Evolutionary conservation across 1,140 invertebrate species (phyloP), one percentile per base, ranked within the genome.

Genomic region (Ruditapes philippinarum): DNA sequence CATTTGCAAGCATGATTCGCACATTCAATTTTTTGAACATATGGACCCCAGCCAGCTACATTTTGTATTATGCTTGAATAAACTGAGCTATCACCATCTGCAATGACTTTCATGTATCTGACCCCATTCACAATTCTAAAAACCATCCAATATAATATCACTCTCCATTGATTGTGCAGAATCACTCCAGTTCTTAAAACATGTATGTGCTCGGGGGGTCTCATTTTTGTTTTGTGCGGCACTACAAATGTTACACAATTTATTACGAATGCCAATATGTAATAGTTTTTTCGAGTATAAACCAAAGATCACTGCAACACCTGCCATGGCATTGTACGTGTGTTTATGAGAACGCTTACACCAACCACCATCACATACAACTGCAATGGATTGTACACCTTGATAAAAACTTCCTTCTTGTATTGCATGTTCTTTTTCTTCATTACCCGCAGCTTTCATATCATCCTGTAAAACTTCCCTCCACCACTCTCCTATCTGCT

Each of bases 91-190:
- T 96, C 96, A 17, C 95, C 95, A 91, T 96, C 96, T 11, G 82
- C 82, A 51, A 73, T 83, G 4, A 83, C 38, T 54, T 40, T 31
- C 65, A 54, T 73, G 49, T 96, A 96, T 42, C 95, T 95, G 9
- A 96, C 22, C 3, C 92, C 91, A 91, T 14, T 95, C 57, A 80
- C 94, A 95, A 14, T 73, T n/a, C 51, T 92, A 89, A 91, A 96
- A 96, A 38, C 94, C 94, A 89, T 96, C 94, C 1, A 94, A 5
- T 38, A 96, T 93, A 25, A 94, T 94, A 57, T 95, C 92, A 28
- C 92, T 80, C 90, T 96, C 96, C 96, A 96, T 96, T 11, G 86
- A 85, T 0, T 94, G 94, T 0, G 96, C 95, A 36, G 89, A 89
- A 3, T 90, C 91, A 33, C 84, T 80, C 86, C 92, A 96, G 85